phyloP scores from a whole-genome alignment of 2,113 vertebrate genomes.

The Campylomormyrus numenius region DNA sequence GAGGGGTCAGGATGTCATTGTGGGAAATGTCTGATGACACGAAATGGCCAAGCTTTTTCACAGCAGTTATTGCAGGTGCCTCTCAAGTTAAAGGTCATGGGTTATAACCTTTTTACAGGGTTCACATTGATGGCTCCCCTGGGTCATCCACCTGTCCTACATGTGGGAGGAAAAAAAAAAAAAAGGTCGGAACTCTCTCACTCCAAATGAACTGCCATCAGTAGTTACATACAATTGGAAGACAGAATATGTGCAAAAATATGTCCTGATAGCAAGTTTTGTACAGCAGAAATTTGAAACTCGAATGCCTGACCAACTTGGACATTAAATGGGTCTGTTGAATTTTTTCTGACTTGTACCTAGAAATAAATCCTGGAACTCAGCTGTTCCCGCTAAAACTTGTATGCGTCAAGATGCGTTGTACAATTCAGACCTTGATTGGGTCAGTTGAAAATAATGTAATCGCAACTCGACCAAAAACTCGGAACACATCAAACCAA shows the following conservation, averaged over 20 bases:
- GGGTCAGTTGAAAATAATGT: too few relatives aligned
- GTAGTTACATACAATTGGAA: conserved; percentile 34
- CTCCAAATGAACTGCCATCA: conserved; percentile 24
- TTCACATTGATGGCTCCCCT: conserved; percentile 36
- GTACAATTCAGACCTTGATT: too few relatives aligned
- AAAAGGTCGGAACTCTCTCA: conserved; percentile 13
- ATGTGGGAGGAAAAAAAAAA: conserved; percentile 65
- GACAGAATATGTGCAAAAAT: conserved; percentile 30
- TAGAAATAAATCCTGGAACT: too few relatives aligned
- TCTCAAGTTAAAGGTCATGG: conserved; percentile 23
- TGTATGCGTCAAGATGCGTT: too few relatives aligned
- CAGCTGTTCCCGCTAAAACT: too few relatives aligned
- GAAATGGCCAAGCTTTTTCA: conserved; percentile 5
- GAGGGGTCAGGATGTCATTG: background rate
- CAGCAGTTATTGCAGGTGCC: conserved; percentile 26
- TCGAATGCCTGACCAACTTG: too few relatives aligned
- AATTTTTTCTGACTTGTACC: too few relatives aligned
- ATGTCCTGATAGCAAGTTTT: background rate
- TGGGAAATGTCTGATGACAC: background rate
- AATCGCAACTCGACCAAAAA: too few relatives aligned
- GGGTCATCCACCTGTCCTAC: conserved; percentile 62
- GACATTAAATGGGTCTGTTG: too few relatives aligned
- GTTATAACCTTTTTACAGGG: conserved; percentile 18
- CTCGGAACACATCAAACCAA: too few relatives aligned
- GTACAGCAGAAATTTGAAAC: background rate